Evolutionary conservation across 53 echinoderm and acorn worm genomes (phyloP).

Genomic region (Zoroaster sp.): DNA sequence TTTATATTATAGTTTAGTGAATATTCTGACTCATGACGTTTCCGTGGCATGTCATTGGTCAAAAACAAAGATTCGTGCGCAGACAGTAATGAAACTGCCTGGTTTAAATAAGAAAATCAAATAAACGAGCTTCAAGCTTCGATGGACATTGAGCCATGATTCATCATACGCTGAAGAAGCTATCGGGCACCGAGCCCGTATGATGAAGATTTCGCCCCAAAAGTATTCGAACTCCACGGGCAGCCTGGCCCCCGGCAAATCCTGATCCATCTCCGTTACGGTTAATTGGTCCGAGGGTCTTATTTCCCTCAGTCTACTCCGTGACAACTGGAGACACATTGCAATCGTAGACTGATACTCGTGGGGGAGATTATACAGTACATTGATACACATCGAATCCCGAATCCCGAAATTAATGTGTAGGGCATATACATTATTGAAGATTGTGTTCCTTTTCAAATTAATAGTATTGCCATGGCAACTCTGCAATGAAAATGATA

Average conservation of each 20-base stretch:
- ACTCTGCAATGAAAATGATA: neutral
- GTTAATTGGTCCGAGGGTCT: constrained; percentile 1
- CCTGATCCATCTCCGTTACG: neutral
- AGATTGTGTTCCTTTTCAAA: neutral
- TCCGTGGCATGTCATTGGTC: neutral
- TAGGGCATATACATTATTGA: neutral
- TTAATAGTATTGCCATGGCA: neutral
- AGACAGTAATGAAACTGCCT: neutral
- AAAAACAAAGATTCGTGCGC: neutral
- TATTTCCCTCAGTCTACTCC: neutral
- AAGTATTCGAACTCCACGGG: neutral
- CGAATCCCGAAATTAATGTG: neutral
- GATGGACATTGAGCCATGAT: neutral
- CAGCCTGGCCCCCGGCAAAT: constrained; percentile 1
- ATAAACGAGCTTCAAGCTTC: neutral
- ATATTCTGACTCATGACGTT: neutral
- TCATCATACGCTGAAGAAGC: neutral
- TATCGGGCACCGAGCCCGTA: neutral
- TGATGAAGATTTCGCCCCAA: neutral
- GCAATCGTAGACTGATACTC: neutral
- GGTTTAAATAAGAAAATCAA: neutral
- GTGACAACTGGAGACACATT: neutral
- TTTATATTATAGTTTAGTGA: neutral
- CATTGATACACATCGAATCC: neutral
- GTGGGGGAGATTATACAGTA: neutral